phyloP scores from a whole-genome alignment of 2,797 vertebrate species.

The Triplophysa bombifrons region DNA sequence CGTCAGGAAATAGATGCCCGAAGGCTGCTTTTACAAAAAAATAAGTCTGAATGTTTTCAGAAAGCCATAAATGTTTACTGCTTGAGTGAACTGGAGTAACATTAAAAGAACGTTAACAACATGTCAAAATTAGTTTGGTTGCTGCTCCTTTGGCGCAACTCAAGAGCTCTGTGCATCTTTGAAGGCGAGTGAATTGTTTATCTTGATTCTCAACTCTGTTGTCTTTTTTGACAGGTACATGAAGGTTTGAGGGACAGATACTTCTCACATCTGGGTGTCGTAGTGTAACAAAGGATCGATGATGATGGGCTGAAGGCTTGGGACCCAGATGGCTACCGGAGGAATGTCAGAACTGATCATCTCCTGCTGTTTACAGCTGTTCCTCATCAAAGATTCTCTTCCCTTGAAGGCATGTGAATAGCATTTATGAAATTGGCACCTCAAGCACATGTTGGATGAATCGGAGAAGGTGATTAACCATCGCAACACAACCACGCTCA shows the following conservation, averaged over 20 bases:
- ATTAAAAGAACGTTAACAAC: not conserved
- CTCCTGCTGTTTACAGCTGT: conserved; percentile 44
- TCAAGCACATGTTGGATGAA: conserved; percentile 6
- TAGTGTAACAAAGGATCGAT: not conserved
- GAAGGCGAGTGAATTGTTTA: not conserved
- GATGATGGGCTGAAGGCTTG: not conserved
- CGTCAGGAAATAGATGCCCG: not conserved
- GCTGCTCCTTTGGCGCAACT: not conserved
- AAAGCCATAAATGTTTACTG: not conserved
- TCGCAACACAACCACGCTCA: not conserved
- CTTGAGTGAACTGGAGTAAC: not conserved
- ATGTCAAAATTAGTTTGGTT: conserved; percentile 6
- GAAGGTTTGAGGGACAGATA: not conserved
- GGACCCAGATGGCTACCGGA: conserved; percentile 7
- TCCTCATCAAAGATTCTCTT: conserved; percentile 28
- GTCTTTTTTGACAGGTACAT: conserved; percentile 6
- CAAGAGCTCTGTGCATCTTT: not conserved
- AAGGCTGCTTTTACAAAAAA: not conserved
- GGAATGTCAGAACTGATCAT: not conserved
- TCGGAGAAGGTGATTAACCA: conserved; percentile 23
- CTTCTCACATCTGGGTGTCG: conserved; percentile 7
- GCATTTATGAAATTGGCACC: conserved; percentile 31
- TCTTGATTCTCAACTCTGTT: not conserved
- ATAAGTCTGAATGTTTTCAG: not conserved
- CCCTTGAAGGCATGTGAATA: conserved; percentile 13